Conservation (phyloP, 2,888 invertebrate species). For the Yponomeuta malinellus region DNA sequence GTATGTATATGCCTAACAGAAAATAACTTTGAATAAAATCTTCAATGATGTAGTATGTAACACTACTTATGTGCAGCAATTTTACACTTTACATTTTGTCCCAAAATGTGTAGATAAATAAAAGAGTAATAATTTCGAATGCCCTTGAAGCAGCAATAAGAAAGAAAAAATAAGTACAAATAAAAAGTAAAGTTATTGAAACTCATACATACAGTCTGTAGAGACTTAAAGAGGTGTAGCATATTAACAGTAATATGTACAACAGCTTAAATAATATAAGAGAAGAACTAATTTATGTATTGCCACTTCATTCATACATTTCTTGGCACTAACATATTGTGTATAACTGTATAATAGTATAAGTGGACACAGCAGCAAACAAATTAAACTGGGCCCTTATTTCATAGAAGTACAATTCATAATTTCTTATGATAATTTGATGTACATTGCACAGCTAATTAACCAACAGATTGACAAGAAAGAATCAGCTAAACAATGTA, state of each 20-base stretch:
- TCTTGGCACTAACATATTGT: not conserved
- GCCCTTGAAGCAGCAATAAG: constrained; percentile 1
- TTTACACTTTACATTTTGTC: constrained; percentile 42
- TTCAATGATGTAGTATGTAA: constrained; percentile 36
- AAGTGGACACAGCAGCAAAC: not conserved
- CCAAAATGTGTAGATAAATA: constrained; percentile 23
- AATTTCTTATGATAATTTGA: too few species aligned
- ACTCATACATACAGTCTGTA: not conserved
- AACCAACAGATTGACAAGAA: too few species aligned
- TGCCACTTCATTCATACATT: not conserved
- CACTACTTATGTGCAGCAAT: constrained; percentile 50
- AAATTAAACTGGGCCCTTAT: not conserved
- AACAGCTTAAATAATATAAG: not conserved
- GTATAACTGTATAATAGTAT: not conserved
- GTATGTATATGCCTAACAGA: constrained; percentile 47
- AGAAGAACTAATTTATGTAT: not conserved
- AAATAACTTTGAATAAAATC: constrained; percentile 51
- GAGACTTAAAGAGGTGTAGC: too few species aligned
- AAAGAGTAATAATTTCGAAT: not conserved
- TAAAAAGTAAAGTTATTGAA: too few species aligned
- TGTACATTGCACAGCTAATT: too few species aligned
- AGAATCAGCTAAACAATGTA: too few species aligned
- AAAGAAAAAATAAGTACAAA: too few species aligned
- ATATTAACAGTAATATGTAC: too few species aligned
- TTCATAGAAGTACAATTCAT: too few species aligned